Evolutionary conservation across 2,113 vertebrate genomes (phyloP), one percentile per base, ranked within the genome.

Genomic region (Saccopteryx bilineata): DNA sequence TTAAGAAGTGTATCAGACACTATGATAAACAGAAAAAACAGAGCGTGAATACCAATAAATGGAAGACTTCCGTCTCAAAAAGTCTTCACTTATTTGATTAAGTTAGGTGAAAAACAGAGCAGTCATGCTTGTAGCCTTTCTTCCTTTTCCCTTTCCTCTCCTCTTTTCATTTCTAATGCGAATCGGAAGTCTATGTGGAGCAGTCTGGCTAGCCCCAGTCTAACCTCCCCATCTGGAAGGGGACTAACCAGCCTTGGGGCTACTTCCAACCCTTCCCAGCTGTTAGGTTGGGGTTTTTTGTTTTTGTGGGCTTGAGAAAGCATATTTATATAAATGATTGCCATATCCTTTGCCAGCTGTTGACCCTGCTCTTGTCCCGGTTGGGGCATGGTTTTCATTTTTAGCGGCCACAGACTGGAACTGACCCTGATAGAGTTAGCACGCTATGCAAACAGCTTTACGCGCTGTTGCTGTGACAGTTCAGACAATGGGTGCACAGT

Each of bases 211-310:
- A 99, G 99, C 99, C 99, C 99, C 98, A 93, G 98, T 98, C 99
- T 99, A 99, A 99, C 99, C 99, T 99, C 99, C 99, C 99, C 99
- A 99, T 99, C 99, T 99, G 99, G 99, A 99, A 99, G 99, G 99
- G 99, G 98, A 98, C 99, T 99, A 99, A 99, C 99, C 99, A 99
- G 99, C 99, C 99, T 99, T 98, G 99, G 99, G 99, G 99, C 99
- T 99, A 99, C 99, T 99, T 99, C 99, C 99, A 99, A 99, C 99
- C 99, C 99, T 99, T 99, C 99, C 99, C 99, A 99, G 99, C 99
- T 99, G 99, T 99, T 99, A 99, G 99, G 98, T 99, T 99, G 98
- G 98, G 99, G 99, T 98, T 98, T 99, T 99, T 98, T 99, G 98
- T 99, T 99, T 99, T 99, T 99, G 99, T 98, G 99, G 99, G 99